Base-by-base conservation (phyloP, 2,113 vertebrate genomes). In the Potamarius usumacintae region DNA sequence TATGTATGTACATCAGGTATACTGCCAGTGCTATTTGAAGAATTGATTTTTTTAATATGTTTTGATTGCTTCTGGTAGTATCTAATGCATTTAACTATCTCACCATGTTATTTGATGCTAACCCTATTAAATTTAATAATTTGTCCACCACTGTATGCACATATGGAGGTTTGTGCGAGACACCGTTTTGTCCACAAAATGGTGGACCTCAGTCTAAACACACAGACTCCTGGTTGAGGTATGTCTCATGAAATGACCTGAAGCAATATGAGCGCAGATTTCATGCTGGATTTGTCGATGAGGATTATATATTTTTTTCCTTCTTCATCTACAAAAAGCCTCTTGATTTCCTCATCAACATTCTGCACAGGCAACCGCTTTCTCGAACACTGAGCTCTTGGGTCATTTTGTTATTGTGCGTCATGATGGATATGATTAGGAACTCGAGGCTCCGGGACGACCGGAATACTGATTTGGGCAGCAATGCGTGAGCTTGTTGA, bases 391-490 rank as follows among this genome's bases (percentile, higher is more conserved):
- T 8, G 79, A 52, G 86, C 18, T 82, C 79, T 82, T 10, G 4
- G 86, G 86, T 87, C 78, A 82, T 55, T 82, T 63, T 71, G 77
- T 87, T 82, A 82, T 82, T 72, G 65, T 74, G 67, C 62, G 34
- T 74, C 53, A 74, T 82, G 86, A 87, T 82, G 79, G 86, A 82
- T 82, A 74, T 87, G 79, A 87, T 87, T 74, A 87, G 67, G 79
- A 42, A 65, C 42, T 52, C 14, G 55, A 74, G 65, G 82, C 34
- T 71, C 27, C 53, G 10, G 22, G 14, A 48, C 57, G 85, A 69
- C 78, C 15, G 11, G 63, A 86, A 86, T 82, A 60, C 85, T 86
- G 85, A 86, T 86, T 57, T 25, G 60, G 76, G 76, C 77, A 69
- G 85, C 27, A 65, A 10, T 42, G 50, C 50, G 30, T 34, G 85